Evolutionary conservation across 1,140 invertebrate genomes (phyloP).

Genomic region (Sitobion miscanthi): DNA sequence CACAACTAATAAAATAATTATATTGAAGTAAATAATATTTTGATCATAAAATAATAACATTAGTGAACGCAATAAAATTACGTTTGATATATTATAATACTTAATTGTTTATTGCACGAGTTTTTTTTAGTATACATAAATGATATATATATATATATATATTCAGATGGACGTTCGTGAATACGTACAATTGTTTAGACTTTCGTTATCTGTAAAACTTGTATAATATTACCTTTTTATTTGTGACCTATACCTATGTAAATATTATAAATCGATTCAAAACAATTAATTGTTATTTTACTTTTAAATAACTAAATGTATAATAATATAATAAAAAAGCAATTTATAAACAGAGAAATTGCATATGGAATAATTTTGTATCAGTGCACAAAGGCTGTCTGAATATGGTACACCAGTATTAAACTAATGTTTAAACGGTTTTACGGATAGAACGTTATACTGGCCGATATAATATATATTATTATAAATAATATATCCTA

Average conservation of each 20-base stretch:
- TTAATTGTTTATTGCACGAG: constrained; percentile 8
- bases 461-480: background rate
- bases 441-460: background rate
- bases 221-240: background rate
- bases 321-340: background rate
- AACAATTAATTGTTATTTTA: background rate
- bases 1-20: constrained; percentile 17
- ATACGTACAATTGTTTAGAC: background rate
- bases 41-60: constrained; percentile 41
- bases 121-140: background rate
- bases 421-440: background rate
- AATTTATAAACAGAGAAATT: background rate
- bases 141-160: background rate
- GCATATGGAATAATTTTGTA: background rate
- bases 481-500: constrained; percentile 1
- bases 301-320: background rate
- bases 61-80: constrained; percentile 26
- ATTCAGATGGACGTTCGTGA: background rate
- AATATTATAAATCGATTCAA: background rate
- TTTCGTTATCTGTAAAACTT: background rate
- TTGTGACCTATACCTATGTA: background rate
- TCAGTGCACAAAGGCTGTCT: background rate
- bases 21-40: constrained; percentile 31
- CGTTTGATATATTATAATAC: background rate
- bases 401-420: background rate